phyloP scores from a whole-genome alignment of 2,888 invertebrate species.

The Dicycla oo region DNA sequence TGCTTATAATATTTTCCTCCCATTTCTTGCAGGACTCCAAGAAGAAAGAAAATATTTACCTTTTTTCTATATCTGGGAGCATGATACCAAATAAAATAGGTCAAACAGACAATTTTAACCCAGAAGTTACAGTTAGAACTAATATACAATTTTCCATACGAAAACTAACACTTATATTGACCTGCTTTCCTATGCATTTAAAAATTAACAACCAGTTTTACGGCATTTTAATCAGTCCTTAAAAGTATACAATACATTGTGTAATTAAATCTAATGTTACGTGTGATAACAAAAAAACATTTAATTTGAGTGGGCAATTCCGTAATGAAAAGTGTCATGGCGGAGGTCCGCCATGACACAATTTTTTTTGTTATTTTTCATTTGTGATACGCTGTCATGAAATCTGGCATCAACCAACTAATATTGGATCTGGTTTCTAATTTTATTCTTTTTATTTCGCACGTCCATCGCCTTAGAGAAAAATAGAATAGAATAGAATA shows the following conservation, averaged over 20 bases:
- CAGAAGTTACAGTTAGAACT: not conserved
- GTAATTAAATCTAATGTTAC: conserved; percentile 51
- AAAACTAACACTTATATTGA: conserved; percentile 16
- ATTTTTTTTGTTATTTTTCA: conserved; percentile 60
- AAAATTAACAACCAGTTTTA: conserved; percentile 11
- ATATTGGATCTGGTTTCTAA: too few species aligned
- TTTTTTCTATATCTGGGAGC: not conserved
- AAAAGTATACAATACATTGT: conserved; percentile 43
- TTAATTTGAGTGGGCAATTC: conserved; percentile 71
- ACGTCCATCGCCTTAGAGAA: too few species aligned
- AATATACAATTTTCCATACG: not conserved
- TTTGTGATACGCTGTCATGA: conserved; percentile 35
- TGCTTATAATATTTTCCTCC: not conserved
- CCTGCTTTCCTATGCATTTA: conserved; percentile 16
- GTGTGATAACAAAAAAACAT: conserved; percentile 39
- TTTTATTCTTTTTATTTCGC: too few species aligned
- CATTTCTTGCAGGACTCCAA: not conserved
- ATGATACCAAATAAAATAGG: not conserved
- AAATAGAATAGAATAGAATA: too few species aligned
- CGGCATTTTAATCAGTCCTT: conserved; percentile 28
- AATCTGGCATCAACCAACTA: too few species aligned
- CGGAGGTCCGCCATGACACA: too few species aligned
- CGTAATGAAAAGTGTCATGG: conserved; percentile 77
- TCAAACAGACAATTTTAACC: not conserved
- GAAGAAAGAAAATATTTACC: not conserved